Base-by-base conservation (phyloP, 2,797 vertebrate species). In the Esox masquinongy region DNA sequence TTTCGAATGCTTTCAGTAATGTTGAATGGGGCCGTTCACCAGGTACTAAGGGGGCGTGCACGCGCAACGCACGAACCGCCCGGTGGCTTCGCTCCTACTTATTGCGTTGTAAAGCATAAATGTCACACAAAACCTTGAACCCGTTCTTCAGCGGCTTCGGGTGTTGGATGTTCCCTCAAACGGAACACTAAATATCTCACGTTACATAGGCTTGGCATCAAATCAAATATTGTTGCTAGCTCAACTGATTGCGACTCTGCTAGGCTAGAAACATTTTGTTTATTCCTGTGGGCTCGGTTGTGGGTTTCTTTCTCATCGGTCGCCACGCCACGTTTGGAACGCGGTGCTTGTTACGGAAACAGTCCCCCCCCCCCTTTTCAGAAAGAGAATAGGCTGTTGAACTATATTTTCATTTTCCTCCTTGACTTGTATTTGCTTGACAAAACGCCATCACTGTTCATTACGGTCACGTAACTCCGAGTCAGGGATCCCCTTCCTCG, bases 101-200 rank as follows among this genome's bases (percentile, higher is more conserved):
- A n/a, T 22, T 39, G 29, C 51, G 39, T 39, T 73, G n/a, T 15
- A 63, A 83, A 79, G 79, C 63, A 61, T 77, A 0, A 47, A 17
- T 74, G 75, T 76, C 50, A 74, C 69, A 24, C 73, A 64, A 79
- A 82, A 85, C 82, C 86, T 85, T 88, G 79, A 81, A 85, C 74
- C 79, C 69, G 63, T 22, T 34, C 68, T 71, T 82, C 77, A 72
- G 39, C 73, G 74, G 75, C 61, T 82, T 75, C n/a, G 77, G 84
- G 76, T 78, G 74, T 68, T 77, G 39, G 51, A 39, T 77, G 79
- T 79, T 50, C 49, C 67, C 22, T 69, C 19, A 53, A 1, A 68
- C 2, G 9, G 71, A n/a, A n/a, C 73, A 70, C 75, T 76, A 47
- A 56, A 68, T 67, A 74, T 77, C 77, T 76, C 68, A 47, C 50